Base-by-base conservation (phyloP, 2,888 invertebrate genomes). In the Agrotis ipsilon region DNA sequence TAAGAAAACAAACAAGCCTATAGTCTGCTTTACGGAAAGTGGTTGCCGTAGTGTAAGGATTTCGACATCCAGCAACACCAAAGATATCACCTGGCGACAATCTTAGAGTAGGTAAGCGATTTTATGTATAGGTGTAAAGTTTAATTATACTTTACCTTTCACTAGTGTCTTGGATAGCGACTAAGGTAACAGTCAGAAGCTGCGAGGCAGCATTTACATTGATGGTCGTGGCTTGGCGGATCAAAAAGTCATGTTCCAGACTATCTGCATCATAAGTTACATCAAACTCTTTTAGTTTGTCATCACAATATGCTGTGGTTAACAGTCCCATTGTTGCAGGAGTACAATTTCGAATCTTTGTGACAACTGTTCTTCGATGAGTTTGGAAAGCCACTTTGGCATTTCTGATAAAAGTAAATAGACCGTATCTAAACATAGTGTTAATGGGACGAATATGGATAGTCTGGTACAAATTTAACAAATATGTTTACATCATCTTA, bases 161-260 rank as follows among this genome's bases (percentile, higher is more conserved):
- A 83, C 96, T 96, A 24, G 96, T 96, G 78, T 97, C 96, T 84
- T 96, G 94, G 80, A 96, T 94, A 63, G 96, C 96, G n/a, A 96
- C 94, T 73, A 96, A 83, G 24, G 96, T 96, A 19, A 96, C 96
- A 7, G 96, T 96, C 9, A 97, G 89, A 5, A 97, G 91, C 82
- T 96, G 96, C 24, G 96, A 96, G 18, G 96, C 96, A n/a, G 96
- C 96, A 83, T 96, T 96, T 4, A 96, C 95, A 70, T 95, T 96
- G 19, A 96, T 93, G 32, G 96, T 96, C 3, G 96, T 96, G 4
- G 96, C 96, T 90, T 97, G 96, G 13, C 94, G 91, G 66, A 97
- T 96, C 61, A 96, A 86, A 84, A 96, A 96, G 59, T 96, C 96
- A 68, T 96, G 96, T 79, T 96, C 96, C 70, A 96, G 88, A 69